Conservation (phyloP, 2,113 vertebrate species). For the Haliaeetus leucogaster region DNA sequence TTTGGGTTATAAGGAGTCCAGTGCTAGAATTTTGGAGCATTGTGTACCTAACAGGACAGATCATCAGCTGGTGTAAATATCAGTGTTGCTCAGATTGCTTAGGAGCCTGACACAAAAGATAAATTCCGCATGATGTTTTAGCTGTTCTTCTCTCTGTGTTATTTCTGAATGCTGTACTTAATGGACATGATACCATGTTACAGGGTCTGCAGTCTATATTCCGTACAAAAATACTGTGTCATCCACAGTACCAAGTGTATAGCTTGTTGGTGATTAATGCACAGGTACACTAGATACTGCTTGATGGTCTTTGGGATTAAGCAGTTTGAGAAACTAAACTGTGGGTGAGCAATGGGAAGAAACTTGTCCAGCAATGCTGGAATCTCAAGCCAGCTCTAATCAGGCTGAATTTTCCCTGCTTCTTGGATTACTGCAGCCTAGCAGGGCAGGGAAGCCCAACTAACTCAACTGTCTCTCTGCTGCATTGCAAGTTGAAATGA, state of each 20-base stretch:
- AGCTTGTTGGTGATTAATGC: neutral
- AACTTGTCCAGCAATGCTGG: neutral
- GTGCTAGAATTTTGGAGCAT: neutral
- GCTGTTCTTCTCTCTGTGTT: neutral
- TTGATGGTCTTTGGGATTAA: neutral
- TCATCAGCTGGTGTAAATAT: neutral
- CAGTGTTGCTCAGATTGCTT: neutral
- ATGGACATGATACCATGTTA: neutral
- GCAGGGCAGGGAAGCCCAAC: neutral
- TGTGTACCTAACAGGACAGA: neutral
- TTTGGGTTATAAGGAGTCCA: neutral
- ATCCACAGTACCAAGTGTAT: accelerated
- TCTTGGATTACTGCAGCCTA: neutral
- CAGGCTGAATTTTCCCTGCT: neutral
- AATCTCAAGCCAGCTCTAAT: neutral
- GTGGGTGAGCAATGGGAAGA: neutral
- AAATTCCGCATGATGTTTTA: neutral
- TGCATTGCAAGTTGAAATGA: neutral
- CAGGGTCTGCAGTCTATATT: neutral
- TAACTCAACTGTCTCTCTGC: neutral
- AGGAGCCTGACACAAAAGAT: neutral
- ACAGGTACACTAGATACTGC: neutral
- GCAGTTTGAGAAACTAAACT: neutral
- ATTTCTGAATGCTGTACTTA: neutral
- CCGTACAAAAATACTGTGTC: neutral